Base-by-base conservation (phyloP, 1,140 invertebrate species). In the Trissolcus basalis region DNA sequence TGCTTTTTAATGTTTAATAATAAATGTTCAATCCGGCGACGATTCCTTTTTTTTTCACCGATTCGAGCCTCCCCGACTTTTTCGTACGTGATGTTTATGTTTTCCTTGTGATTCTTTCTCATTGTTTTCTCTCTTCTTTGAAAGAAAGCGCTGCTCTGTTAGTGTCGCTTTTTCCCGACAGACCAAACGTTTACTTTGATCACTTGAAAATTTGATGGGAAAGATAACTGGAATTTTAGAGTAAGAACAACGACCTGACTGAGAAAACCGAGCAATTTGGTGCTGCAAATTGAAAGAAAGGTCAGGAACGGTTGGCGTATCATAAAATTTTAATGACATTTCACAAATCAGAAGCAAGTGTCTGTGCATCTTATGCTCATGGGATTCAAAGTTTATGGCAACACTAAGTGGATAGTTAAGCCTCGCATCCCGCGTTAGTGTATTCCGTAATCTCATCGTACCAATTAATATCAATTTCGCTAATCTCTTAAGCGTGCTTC, bases 351-450 rank as follows among this genome's bases (percentile, higher is more conserved):
- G 72, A 74, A 61, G 56, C 59, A 70, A 65, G 60, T 56, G 67
- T 43, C 56, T 58, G 74, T 71, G 64, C 70, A 48, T 78, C 77
- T 73, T 72, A 64, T 72, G 54, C 77, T 68, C 68, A 47, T 67
- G 77, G 74, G 70, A 75, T 74, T 71, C 67, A 70, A 81, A 81
- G 73, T 81, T 81, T 79, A 75, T 74, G 64, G 72, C 49, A 77
- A 72, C 77, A 77, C 79, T 81, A 79, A 81, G 77, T 81, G 79
- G 70, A 77, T 81, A 81, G 79, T 79, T 77, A 77, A 77, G 73
- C 77, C 65, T 69, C 53, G 65, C 55, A 68, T 74, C 73, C 64
- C 58, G 16, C 50, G 67, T 75, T 74, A 74, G 71, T 74, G 77
- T 78, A 78, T 75, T 68, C 71, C 36, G 53, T 78, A 78, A 78